phyloP scores from a whole-genome alignment of 2,113 vertebrate species.

The rat (Rattus norvegicus) region GRCr8 NC_086032.1:3049001-3049500 shows the following conservation, averaged over 20 bases:
- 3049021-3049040: conserved; percentile 53
- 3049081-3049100: background rate
- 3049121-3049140: conserved; percentile 24
- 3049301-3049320: background rate
- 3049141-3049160: conserved; percentile 32
- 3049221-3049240: background rate
- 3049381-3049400: conserved; percentile 30
- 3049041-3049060: conserved; percentile 52
- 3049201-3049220: background rate
- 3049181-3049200: background rate
- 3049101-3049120: background rate
- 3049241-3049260: background rate
- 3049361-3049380: background rate
- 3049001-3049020: conserved; percentile 43
- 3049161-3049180: conserved; percentile 15
- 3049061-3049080: conserved; percentile 1
- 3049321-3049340: background rate
- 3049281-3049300: background rate
- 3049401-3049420: conserved; percentile 20
- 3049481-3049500: background rate
- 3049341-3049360: conserved; percentile 47
- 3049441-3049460: background rate
- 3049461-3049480: conserved; percentile 12
- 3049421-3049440: conserved; percentile 11
- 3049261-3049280: background rate